A percentile compares a stretch with the other conserved stretches of the same genome.
Conservation (phyloP, 2,888 invertebrate species). For the Pandemis heparana region DNA sequence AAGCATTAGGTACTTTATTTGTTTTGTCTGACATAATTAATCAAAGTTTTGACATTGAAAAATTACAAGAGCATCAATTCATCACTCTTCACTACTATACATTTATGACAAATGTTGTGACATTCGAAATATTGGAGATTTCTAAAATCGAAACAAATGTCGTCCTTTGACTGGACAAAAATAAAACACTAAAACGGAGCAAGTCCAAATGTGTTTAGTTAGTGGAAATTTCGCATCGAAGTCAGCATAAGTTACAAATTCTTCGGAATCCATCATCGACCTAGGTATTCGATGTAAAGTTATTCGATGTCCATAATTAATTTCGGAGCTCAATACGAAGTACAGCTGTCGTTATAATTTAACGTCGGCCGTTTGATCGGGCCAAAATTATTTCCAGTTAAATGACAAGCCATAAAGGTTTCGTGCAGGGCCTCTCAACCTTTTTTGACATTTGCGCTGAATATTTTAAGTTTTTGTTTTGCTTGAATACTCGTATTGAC, state of each 20-base stretch:
- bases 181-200: no score
- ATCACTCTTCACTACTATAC: not conserved
- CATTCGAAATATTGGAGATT: not conserved
- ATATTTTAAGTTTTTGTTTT: not conserved
- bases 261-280: not conserved
- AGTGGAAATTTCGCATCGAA: not conserved
- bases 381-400: conserved; percentile 25
- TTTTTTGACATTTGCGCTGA: not conserved
- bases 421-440: not conserved
- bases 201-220: not conserved
- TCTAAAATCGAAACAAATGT: not conserved
- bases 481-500: no score
- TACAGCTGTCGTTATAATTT: conserved; percentile 29
- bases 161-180: no score
- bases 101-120: not conserved
- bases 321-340: conserved; percentile 32
- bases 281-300: conserved; percentile 11
- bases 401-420: conserved; percentile 39
- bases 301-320: conserved; percentile 31
- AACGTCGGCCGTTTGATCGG: conserved; percentile 32
- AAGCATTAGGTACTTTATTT: not conserved
- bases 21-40: not conserved
- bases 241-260: not conserved
- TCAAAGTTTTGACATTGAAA: not conserved
- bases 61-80: not conserved